Percentiles rank a stretch among this genome's conserved stretches.
phyloP scores from a whole-genome alignment of 1,140 invertebrate genomes.

The Philaenus spumarius region DNA sequence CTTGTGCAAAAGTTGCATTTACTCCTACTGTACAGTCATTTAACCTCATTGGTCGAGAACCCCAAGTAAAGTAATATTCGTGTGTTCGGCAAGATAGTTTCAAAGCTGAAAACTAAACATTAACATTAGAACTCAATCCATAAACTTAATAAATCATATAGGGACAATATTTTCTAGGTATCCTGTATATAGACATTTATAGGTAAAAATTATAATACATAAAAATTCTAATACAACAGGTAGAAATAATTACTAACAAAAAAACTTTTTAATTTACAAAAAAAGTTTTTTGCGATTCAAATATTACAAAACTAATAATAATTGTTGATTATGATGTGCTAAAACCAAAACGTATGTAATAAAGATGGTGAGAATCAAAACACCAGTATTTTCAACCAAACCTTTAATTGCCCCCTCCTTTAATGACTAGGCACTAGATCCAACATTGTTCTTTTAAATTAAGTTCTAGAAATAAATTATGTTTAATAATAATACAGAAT shows the following conservation, averaged over 20 bases:
- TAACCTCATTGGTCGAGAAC: constrained; percentile 2
- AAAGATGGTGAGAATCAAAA: no score
- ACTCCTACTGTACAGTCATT: constrained; percentile 26
- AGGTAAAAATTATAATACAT: not conserved
- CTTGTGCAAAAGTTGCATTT: constrained; percentile 29
- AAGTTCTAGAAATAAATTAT: no score
- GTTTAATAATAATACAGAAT: no score
- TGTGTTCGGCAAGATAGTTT: not conserved
- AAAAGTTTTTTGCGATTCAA: not conserved
- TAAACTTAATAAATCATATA: not conserved
- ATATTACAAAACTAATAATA: not conserved
- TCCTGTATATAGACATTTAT: not conserved
- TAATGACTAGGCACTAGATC: no score
- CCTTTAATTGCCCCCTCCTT: no score
- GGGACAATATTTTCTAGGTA: not conserved
- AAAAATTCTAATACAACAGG: not conserved
- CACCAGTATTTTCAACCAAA: no score
- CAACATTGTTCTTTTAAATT: no score
- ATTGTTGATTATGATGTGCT: no score
- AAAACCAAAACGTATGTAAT: no score
- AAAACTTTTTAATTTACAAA: not conserved
- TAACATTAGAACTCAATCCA: not conserved
- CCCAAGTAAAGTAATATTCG: constrained; percentile 21
- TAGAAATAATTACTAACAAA: not conserved
- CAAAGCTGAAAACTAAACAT: not conserved